These are phyloP conservation scores for Dicerorhinus sumatrensis DNA, from an alignment of 2,113 vertebrate genomes.

Conservation along the genomic window DNA sequence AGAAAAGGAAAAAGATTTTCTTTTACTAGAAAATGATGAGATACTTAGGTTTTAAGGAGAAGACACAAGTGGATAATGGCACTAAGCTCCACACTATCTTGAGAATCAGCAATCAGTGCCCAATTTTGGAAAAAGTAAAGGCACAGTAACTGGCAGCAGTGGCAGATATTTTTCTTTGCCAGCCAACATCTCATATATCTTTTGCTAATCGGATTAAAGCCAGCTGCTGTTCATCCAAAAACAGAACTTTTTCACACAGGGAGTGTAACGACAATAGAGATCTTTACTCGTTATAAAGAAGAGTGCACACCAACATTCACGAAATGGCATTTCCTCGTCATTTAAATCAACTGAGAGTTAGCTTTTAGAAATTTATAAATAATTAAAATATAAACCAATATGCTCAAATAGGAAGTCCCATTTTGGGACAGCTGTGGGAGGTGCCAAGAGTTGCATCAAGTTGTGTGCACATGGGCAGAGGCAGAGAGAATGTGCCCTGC, in stretches of 20 bases:
- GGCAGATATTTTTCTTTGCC: background rate
- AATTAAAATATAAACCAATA: background rate
- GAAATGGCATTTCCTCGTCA: background rate
- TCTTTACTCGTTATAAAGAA: accelerated
- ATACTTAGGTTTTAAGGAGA: background rate
- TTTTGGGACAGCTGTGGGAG: accelerated
- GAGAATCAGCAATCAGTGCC: background rate
- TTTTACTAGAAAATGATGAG: background rate
- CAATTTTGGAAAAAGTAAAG: conserved; percentile 33
- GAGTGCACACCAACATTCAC: background rate
- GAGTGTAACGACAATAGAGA: accelerated
- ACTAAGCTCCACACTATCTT: background rate
- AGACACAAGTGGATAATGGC: background rate
- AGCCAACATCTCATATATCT: background rate
- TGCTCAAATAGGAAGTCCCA: accelerated
- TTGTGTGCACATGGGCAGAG: accelerated
- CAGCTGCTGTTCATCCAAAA: background rate
- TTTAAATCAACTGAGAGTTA: background rate
- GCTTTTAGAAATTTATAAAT: background rate
- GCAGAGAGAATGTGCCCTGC: accelerated
- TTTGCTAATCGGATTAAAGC: background rate
- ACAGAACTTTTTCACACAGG: background rate
- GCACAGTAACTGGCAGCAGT: background rate
- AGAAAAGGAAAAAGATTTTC: background rate
- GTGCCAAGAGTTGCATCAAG: accelerated